Percentiles rank a stretch among this genome's conserved stretches.
phyloP scores from a whole-genome alignment of 2,888 invertebrate species.

The Tenthredo livida region DNA sequence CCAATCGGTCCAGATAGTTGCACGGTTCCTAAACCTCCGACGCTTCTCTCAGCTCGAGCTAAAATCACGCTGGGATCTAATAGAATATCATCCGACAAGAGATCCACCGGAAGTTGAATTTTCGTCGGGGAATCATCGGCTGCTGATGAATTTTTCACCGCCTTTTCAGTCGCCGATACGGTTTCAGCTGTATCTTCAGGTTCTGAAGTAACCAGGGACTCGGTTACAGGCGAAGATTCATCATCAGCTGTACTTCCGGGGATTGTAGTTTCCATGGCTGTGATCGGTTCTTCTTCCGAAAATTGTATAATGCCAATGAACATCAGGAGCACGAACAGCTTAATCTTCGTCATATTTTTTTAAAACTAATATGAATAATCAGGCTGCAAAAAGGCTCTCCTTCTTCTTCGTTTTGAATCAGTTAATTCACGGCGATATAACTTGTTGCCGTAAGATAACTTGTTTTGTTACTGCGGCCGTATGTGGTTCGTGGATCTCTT shows the following conservation, averaged over 20 bases:
- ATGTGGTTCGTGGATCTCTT: constrained; percentile 19
- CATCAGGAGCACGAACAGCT: constrained; percentile 4
- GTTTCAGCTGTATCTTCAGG: background rate
- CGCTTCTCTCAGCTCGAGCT: constrained; percentile 60
- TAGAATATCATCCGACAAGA: constrained; percentile 61
- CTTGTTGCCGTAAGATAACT: constrained; percentile 6
- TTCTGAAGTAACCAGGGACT: background rate
- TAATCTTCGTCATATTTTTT: constrained; percentile 5
- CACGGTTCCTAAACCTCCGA: background rate
- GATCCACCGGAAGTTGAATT: constrained; percentile 59
- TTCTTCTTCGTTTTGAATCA: background rate
- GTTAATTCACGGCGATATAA: background rate
- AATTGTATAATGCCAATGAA: constrained; percentile 24
- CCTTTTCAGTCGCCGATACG: background rate
- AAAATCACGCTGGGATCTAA: constrained; percentile 64
- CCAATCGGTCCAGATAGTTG: background rate
- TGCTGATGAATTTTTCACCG: constrained; percentile 8
- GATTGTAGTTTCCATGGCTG: constrained; percentile 34
- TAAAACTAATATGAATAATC: background rate
- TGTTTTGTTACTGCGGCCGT: constrained; percentile 26
- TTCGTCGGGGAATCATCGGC: background rate
- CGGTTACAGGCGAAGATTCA: background rate
- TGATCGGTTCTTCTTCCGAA: constrained; percentile 39
- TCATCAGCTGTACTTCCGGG: constrained; percentile 36
- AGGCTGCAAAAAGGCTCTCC: too few species aligned